Evolutionary conservation across 2,113 vertebrate species (phyloP).

Genomic region (Lampris megalopsis): DNA sequence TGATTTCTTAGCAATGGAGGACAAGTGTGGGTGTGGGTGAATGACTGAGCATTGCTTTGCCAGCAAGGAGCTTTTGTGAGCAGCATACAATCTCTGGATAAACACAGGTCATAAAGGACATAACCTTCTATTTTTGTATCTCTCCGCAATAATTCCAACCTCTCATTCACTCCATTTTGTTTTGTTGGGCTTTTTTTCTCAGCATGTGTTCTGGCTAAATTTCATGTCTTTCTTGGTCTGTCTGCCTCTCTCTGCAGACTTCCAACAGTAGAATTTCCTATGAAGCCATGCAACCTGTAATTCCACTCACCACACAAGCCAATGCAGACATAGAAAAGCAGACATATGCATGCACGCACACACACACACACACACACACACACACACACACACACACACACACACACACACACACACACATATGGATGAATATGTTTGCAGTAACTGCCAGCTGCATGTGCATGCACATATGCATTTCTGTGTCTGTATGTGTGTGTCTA

Average conservation of each 20-base stretch:
- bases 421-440: not conserved
- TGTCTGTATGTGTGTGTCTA: not conserved
- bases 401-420: not conserved
- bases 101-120: conserved; percentile 43
- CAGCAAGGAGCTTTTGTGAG: not conserved
- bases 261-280: conserved; percentile 51
- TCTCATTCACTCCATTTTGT: not conserved
- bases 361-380: not conserved
- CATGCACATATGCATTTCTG: not conserved
- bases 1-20: no score
- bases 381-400: conserved; percentile 1
- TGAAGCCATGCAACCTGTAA: conserved; percentile 25
- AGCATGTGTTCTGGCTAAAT: not conserved
- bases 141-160: no score
- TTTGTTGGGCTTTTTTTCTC: not conserved
- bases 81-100: conserved; percentile 37
- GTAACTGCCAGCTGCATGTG: not conserved
- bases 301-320: not conserved
- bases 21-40: no score
- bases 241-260: conserved; percentile 4
- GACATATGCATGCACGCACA: conserved; percentile 15
- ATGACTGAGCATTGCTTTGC: no score
- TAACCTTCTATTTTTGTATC: conserved; percentile 12
- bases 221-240: not conserved
- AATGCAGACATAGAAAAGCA: conserved; percentile 24